A percentile compares a stretch with the other conserved stretches of the same genome.
phyloP scores from a whole-genome alignment of 2,797 vertebrate species.

The Myiotriccus ornatus region DNA sequence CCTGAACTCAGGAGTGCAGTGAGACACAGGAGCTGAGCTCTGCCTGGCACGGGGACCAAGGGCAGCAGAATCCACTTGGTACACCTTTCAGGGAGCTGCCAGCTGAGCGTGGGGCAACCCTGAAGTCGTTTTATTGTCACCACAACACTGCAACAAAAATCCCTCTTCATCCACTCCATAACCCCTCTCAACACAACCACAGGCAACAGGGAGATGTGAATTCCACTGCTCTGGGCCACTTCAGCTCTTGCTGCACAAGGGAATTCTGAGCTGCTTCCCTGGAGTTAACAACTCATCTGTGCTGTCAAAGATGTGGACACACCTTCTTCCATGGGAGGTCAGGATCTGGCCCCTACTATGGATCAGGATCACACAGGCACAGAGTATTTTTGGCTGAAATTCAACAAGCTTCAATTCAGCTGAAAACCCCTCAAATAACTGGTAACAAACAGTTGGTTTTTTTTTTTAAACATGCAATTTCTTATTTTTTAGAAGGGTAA shows the following conservation, averaged over 20 bases:
- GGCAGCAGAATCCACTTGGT: neutral
- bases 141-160: neutral
- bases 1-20: neutral
- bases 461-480: neutral
- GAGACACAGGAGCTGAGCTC: neutral
- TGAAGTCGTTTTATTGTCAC: neutral
- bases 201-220: neutral
- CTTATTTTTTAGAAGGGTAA: neutral
- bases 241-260: neutral
- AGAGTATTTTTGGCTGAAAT: neutral
- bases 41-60: neutral
- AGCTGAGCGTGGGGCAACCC: neutral
- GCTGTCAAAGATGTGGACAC: neutral
- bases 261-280: neutral
- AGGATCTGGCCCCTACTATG: neutral
- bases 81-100: neutral
- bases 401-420: neutral
- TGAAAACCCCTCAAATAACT: neutral
- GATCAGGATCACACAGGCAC: neutral
- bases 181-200: neutral
- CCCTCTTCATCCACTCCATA: neutral
- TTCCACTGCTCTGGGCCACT: neutral
- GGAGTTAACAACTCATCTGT: neutral
- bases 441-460: neutral
- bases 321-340: neutral